Evolutionary conservation across 2,113 vertebrate genomes (phyloP).

Genomic region (Trogon melanurus): DNA sequence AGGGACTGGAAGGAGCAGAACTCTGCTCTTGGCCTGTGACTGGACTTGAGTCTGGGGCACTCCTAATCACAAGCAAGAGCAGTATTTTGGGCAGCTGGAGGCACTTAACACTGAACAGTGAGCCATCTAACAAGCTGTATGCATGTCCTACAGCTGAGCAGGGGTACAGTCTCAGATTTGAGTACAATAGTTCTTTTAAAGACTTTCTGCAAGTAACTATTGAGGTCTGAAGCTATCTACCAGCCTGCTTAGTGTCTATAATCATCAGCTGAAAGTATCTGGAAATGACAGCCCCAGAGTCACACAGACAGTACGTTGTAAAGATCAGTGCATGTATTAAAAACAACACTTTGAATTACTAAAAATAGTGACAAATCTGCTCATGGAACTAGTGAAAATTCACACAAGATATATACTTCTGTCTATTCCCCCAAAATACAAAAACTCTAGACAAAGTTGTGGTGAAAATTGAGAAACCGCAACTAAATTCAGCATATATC

Average conservation of each 20-base stretch:
- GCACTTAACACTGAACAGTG: not conserved
- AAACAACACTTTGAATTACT: not conserved
- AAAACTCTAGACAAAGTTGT: not conserved
- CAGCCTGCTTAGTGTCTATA: not conserved
- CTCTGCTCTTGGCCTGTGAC: not conserved
- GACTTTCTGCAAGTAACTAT: not conserved
- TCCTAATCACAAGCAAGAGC: not conserved
- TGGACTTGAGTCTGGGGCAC: not conserved
- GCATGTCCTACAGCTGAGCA: not conserved
- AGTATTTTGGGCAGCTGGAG: not conserved
- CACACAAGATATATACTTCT: not conserved
- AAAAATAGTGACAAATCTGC: not conserved
- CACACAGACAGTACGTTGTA: not conserved
- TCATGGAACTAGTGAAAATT: not conserved
- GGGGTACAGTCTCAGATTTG: not conserved
- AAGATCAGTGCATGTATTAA: not conserved
- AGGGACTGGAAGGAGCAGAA: not conserved
- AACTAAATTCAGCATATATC: not conserved
- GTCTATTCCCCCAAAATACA: not conserved
- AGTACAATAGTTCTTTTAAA: not conserved
- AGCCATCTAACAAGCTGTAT: not conserved
- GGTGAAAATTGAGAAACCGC: not conserved
- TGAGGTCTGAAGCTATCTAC: not conserved
- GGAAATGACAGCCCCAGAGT: not conserved
- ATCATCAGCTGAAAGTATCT: not conserved